Base-by-base conservation (phyloP, 2,888 invertebrate species). In the Bellardia pandia region DNA sequence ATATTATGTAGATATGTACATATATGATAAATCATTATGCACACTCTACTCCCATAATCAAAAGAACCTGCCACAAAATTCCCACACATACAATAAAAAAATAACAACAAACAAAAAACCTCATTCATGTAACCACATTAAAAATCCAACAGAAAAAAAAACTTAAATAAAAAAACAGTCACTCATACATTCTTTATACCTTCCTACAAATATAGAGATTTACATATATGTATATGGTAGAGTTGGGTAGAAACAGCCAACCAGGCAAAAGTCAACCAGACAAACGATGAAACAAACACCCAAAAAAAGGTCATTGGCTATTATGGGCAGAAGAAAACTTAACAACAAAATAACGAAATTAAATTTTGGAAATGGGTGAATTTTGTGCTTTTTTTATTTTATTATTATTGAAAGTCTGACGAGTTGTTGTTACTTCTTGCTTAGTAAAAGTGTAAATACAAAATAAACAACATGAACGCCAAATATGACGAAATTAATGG, bases 261-360 rank as follows among this genome's bases (percentile, higher is more conserved):
- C 13, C 64, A 66, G 23, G 11, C 60, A 37, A n/a, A n/a, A 62
- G 33, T 30, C 4, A 40, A 53, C 33, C 74, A 81, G 42, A 56
- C 66, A 68, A 48, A 66, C 37, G 14, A 4, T 11, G 4, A 56
- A 66, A 62, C 30, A 40, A 66, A 62, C 30, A 40, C 40, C 48
- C 58, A 45, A 74, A 74, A 83, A 85, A 80, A 86, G 81, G 86
- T 81, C 81, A 86, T 77, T 86, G 77, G 68, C 72, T 81, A 81
- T 77, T 42, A 74, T 60, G 60, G 48, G 64, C 62, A 48, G 74
- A 60, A 56, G 30, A 56, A 51, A 62, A 33, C 7, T 8, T 45
- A 56, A n/a, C 56, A 56, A 45, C 9, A 30, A 33, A 60, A 13
- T 14, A 60, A 60, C 51, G 66, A 68, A 85, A 84, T 78, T 77